Conservation (phyloP, 2,113 vertebrate genomes). For the Penelope pileata region DNA sequence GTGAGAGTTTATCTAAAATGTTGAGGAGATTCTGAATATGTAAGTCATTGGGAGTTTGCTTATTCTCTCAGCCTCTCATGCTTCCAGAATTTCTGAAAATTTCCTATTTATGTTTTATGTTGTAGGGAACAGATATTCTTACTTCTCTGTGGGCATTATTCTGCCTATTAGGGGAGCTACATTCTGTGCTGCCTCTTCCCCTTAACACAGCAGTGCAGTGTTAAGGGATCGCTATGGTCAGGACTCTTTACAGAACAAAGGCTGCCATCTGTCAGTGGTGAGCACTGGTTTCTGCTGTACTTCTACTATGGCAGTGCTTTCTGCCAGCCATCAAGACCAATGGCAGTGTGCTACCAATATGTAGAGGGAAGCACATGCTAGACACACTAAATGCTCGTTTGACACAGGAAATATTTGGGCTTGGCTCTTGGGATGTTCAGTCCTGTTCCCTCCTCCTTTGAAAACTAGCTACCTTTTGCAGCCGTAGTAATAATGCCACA, state of each 20-base stretch:
- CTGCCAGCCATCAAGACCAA: background rate
- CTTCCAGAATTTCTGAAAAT: background rate
- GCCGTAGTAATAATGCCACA: background rate
- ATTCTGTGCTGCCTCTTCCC: background rate
- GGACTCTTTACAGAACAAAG: background rate
- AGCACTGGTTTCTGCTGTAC: background rate
- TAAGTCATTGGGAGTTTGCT: background rate
- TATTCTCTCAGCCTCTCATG: background rate
- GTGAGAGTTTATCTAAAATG: background rate
- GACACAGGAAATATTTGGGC: background rate
- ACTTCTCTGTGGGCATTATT: background rate
- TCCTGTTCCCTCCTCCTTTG: background rate
- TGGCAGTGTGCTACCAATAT: background rate
- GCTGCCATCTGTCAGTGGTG: background rate
- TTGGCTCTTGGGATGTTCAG: background rate
- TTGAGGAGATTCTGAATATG: background rate
- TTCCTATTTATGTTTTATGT: background rate
- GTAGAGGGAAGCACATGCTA: background rate
- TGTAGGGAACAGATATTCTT: background rate
- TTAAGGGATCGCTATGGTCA: background rate
- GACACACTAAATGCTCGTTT: background rate
- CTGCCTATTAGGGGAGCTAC: background rate
- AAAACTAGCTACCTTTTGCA: background rate
- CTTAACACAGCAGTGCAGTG: background rate
- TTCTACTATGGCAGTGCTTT: background rate